Conservation (phyloP, 1,140 invertebrate genomes). For the Aradophagus sp. region DNA sequence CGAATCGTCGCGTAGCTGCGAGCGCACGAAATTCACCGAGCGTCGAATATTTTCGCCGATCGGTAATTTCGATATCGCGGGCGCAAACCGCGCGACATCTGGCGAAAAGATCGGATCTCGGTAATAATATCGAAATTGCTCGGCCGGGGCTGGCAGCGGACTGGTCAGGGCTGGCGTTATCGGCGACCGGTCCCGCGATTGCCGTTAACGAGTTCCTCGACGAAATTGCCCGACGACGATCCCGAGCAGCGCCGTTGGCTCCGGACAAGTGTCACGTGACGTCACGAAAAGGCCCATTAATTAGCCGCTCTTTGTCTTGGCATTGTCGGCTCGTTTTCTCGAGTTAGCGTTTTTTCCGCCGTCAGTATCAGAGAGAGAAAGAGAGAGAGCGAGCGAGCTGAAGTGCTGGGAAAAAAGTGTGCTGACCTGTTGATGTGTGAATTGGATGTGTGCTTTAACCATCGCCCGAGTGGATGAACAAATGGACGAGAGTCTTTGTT, state of each 20-base stretch:
- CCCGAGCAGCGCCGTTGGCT: slow-evolving; percentile 2
- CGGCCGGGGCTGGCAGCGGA: too few relatives aligned
- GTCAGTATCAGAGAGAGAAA: too few relatives aligned
- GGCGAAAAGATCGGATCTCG: slow-evolving; percentile 5
- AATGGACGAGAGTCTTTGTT: too few relatives aligned
- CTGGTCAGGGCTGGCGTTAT: not conserved
- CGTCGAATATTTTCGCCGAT: slow-evolving; percentile 19
- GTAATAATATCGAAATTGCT: slow-evolving; percentile 10
- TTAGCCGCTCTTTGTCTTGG: slow-evolving; percentile 8
- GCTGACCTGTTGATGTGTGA: too few relatives aligned
- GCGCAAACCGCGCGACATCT: slow-evolving; percentile 7
- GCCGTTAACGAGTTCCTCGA: slow-evolving; percentile 15
- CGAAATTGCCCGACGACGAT: slow-evolving; percentile 15
- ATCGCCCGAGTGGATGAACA: too few relatives aligned
- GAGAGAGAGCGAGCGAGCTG: too few relatives aligned
- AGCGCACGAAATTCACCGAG: not conserved
- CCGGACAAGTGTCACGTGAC: slow-evolving; percentile 11
- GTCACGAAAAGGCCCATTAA: slow-evolving; percentile 15
- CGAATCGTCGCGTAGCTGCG: not conserved
- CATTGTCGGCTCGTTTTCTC: not conserved
- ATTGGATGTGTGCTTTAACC: too few relatives aligned
- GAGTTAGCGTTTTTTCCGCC: too few relatives aligned
- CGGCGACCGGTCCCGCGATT: slow-evolving; percentile 5
- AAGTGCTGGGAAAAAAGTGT: too few relatives aligned
- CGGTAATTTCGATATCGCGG: slow-evolving; percentile 12